Conservation (phyloP, 2,888 invertebrate species). For the Tillus elongatus region DNA sequence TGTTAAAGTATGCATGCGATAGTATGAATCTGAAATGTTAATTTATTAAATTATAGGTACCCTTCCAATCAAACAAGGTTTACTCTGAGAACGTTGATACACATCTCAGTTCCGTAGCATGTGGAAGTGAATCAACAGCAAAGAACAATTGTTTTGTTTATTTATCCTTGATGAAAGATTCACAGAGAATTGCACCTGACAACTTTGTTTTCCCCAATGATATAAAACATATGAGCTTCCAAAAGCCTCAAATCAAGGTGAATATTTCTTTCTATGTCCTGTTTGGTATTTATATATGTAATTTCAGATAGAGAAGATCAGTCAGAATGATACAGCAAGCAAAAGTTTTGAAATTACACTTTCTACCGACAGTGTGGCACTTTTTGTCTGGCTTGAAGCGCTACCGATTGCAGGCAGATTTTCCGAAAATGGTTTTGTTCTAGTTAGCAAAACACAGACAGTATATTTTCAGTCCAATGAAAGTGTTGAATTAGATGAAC, state of each 20-base stretch:
- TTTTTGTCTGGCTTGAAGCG: slow-evolving; percentile 63
- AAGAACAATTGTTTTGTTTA: too few species aligned
- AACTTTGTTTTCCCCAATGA: slow-evolving; percentile 60
- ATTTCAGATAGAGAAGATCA: slow-evolving; percentile 23
- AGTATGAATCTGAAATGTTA: too few species aligned
- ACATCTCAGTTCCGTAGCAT: too few species aligned
- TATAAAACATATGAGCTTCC: slow-evolving; percentile 47
- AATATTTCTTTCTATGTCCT: slow-evolving; percentile 21
- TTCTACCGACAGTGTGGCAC: slow-evolving; percentile 46
- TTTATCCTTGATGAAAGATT: too few species aligned
- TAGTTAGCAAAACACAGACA: slow-evolving; percentile 24
- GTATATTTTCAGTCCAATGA: slow-evolving; percentile 28
- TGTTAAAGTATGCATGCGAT: too few species aligned
- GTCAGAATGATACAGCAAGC: slow-evolving; percentile 21
- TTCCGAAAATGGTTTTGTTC: slow-evolving; percentile 64
- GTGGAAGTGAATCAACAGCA: too few species aligned
- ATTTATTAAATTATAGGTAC: too few species aligned
- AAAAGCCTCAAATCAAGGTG: slow-evolving; percentile 50
- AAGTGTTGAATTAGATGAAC: slow-evolving; percentile 19
- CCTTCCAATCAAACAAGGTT: too few species aligned
- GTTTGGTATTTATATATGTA: slow-evolving; percentile 6
- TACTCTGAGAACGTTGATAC: too few species aligned
- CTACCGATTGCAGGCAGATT: slow-evolving; percentile 51
- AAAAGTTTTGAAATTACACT: slow-evolving; percentile 36
- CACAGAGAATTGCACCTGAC: slow-evolving; percentile 51